phyloP scores from a whole-genome alignment of 2,888 invertebrate species.

The Philereme transversata region DNA sequence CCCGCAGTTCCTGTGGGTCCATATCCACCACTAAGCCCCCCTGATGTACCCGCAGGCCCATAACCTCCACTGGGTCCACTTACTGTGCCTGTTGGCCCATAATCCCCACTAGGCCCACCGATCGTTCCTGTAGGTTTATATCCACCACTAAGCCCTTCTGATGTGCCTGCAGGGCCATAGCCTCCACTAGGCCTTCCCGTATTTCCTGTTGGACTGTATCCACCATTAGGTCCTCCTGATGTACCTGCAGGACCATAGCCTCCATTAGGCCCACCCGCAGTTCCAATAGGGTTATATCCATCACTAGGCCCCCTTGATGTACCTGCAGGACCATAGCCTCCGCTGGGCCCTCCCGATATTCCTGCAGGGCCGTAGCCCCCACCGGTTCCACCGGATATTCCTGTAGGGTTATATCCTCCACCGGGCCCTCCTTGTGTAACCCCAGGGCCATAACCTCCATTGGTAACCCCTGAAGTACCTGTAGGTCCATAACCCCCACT shows the following conservation, averaged over 20 bases:
- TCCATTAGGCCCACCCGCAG: constrained; percentile 13
- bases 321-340: constrained; percentile 16
- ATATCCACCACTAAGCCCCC: constrained; percentile 21
- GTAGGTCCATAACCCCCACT: constrained; percentile 1
- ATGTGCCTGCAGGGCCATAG: constrained; percentile 4
- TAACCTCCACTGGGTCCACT: constrained; percentile 11
- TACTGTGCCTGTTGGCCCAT: constrained; percentile 1
- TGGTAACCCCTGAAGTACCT: background rate
- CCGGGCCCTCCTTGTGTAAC: background rate
- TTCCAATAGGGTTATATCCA: constrained; percentile 15
- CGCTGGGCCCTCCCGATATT: constrained; percentile 13
- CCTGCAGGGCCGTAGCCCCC: constrained; percentile 8
- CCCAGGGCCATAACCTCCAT: background rate
- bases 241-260: constrained; percentile 21
- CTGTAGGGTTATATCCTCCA: constrained; percentile 3
- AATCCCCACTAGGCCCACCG: constrained; percentile 7
- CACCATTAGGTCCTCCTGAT: constrained; percentile 20
- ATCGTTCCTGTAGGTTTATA: constrained; percentile 1
- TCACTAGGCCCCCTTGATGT: constrained; percentile 6
- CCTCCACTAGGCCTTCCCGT: constrained; percentile 14
- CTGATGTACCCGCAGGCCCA: constrained; percentile 1
- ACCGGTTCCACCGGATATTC: constrained; percentile 3
- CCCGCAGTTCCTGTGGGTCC: constrained; percentile 8
- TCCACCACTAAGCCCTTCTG: constrained; percentile 6
- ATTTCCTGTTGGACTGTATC: constrained; percentile 9